Evolutionary conservation across 2,797 vertebrate genomes (phyloP), one percentile per base, ranked within the genome.

Genomic region (Poeciliopsis presidionis): DNA sequence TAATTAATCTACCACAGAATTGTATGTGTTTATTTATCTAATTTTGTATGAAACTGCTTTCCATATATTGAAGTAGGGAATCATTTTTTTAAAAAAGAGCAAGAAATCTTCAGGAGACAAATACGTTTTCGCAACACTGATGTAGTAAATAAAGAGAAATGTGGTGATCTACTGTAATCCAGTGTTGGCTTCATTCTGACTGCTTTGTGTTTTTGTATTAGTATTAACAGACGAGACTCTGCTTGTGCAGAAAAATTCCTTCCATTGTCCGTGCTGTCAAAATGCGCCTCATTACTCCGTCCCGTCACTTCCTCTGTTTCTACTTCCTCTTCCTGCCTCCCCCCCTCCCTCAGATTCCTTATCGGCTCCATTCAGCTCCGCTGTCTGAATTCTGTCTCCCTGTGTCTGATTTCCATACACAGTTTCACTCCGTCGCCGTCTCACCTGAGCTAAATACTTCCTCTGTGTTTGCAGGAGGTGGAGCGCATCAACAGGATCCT

Each of bases 401-500:
- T 61, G 4, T 57, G 41, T 2, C 63, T 63, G 0, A 41, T 75
- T 75, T 59, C 39, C 51, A 46, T 47, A 22, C 43, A 0, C 2
- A 25, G 49, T 53, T 63, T 33, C 57, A 13, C 6, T 49, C 20
- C 46, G n/a, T 39, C 12, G 43, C 36, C 28, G 20, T 5, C 14
- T 49, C 9, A 49, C 36, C 6, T n/a, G 1, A 33, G 43, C 63
- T 5, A 69, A 73, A 78, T 5, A 14, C 8, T 1, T 5, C 53
- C 7, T 82, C 7, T 72, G 20, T 81, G 57, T 92, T 7, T 41
- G 33, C 43, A 99, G 98, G 98, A 99, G 90, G 95, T 94, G 8
- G 97, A 98, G 70, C 96, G 98, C 74, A 96, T 99, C 85, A 93
- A 95, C 86, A 96, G 92, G 89, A 97, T 99, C 92, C 93, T 98